These are phyloP conservation scores for Agrochola circellaris DNA, from an alignment of 2,888 invertebrate species.

Conservation along the genomic window DNA sequence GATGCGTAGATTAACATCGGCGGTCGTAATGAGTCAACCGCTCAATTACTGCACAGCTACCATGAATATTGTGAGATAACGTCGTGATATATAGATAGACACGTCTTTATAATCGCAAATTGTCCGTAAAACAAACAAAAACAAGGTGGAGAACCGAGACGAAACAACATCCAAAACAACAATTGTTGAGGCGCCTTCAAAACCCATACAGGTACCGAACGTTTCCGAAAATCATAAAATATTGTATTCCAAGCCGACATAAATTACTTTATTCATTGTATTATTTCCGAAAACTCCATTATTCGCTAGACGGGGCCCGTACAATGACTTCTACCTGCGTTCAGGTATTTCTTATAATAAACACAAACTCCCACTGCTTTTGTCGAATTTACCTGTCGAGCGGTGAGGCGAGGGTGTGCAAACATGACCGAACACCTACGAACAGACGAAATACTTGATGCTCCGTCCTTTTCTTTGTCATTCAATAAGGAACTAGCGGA, in stretches of 20 bases:
- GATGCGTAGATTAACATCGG: slow-evolving; percentile 83
- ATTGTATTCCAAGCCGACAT: slow-evolving; percentile 84
- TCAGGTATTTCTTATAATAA: slow-evolving; percentile 87
- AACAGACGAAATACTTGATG: slow-evolving; percentile 69
- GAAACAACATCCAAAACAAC: slow-evolving; percentile 85
- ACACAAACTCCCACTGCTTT: slow-evolving; percentile 85
- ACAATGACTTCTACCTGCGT: slow-evolving; percentile 87
- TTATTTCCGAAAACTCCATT: slow-evolving; percentile 89
- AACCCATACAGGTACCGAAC: slow-evolving; percentile 75
- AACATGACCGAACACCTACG: slow-evolving; percentile 84
- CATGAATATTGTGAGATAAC: slow-evolving; percentile 72
- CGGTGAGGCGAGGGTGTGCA: slow-evolving; percentile 81
- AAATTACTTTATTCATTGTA: slow-evolving; percentile 89
- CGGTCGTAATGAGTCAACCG: slow-evolving; percentile 79
- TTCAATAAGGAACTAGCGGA: slow-evolving; percentile 51
- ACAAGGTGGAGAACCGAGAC: slow-evolving; percentile 82
- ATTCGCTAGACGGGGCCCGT: slow-evolving; percentile 83
- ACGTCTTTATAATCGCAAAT: slow-evolving; percentile 85
- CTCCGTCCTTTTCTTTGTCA: slow-evolving; percentile 69
- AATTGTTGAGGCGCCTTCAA: slow-evolving; percentile 72
- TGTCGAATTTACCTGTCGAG: slow-evolving; percentile 88
- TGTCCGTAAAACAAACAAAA: slow-evolving; percentile 88
- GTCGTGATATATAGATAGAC: slow-evolving; percentile 73
- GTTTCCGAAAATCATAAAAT: slow-evolving; percentile 87
- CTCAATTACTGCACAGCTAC: slow-evolving; percentile 80